Conservation (phyloP, 2,113 vertebrate species). For the Siphamia tubifer region DNA sequence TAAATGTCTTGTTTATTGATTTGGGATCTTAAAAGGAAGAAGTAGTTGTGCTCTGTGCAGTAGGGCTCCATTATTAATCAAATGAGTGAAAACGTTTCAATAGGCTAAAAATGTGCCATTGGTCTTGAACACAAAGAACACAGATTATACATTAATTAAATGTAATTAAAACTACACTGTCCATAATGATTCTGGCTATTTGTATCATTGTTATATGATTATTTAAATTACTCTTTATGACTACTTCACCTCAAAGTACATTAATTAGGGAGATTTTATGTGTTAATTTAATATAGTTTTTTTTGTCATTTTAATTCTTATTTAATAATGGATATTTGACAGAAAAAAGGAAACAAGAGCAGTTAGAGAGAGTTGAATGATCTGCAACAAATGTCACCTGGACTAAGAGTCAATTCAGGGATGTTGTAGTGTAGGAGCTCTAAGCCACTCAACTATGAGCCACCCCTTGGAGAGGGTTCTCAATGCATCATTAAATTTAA, state of each 20-base stretch:
- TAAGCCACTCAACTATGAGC: neutral
- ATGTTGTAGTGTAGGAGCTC: too few relatives aligned
- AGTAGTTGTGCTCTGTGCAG: neutral
- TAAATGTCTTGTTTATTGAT: constrained; percentile 22
- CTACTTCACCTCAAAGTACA: neutral
- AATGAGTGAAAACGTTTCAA: neutral
- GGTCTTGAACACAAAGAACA: neutral
- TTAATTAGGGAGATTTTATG: neutral
- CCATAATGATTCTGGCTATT: neutral
- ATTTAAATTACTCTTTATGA: neutral
- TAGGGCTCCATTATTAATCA: neutral
- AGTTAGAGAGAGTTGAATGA: too few relatives aligned
- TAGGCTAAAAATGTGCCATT: neutral
- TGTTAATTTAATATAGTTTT: too few relatives aligned
- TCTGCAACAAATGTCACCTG: neutral
- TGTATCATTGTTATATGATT: neutral
- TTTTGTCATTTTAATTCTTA: too few relatives aligned
- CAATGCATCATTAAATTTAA: constrained; percentile 10
- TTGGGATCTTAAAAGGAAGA: neutral
- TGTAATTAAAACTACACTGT: neutral
- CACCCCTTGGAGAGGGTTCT: neutral
- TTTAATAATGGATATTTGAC: too few relatives aligned
- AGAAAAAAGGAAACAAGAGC: too few relatives aligned
- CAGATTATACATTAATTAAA: too few relatives aligned
- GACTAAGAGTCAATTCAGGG: neutral